Percentiles rank a stretch among this genome's conserved stretches.
These are phyloP conservation scores for Illadopsis cleaveri DNA, from an alignment of 2,113 vertebrate species.

Conservation along the genomic window DNA sequence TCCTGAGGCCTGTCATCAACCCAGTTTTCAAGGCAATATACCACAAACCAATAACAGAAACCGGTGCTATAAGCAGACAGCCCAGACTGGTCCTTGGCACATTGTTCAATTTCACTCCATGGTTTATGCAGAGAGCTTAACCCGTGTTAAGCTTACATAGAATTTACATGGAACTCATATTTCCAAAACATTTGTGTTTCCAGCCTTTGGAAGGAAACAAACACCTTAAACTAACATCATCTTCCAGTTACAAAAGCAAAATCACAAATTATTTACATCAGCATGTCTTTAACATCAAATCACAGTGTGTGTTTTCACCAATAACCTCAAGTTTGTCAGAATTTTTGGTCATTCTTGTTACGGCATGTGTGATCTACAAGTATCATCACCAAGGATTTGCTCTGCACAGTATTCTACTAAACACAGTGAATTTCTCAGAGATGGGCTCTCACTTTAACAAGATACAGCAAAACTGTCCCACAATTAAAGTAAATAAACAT, in stretches of 20 bases:
- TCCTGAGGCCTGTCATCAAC: background rate
- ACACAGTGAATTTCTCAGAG: background rate
- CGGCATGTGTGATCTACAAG: background rate
- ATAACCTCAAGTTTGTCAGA: background rate
- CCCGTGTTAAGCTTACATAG: background rate
- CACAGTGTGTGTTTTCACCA: background rate
- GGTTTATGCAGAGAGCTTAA: background rate
- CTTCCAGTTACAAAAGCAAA: background rate
- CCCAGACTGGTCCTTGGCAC: background rate
- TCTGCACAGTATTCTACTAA: background rate
- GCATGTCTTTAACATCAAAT: background rate
- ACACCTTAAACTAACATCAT: background rate
- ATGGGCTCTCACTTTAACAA: background rate
- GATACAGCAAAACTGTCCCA: background rate
- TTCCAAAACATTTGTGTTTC: background rate
- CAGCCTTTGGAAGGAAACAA: background rate
- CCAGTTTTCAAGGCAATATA: background rate
- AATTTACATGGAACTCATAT: accelerated
- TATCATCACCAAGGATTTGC: background rate
- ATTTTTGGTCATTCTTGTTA: background rate
- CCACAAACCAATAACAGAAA: background rate
- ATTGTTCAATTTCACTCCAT: background rate
- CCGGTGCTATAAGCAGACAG: background rate
- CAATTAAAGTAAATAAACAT: background rate
- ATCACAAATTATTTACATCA: background rate